Evolutionary conservation across 2,888 invertebrate species (phyloP).

Genomic region (Orthosia cruda): DNA sequence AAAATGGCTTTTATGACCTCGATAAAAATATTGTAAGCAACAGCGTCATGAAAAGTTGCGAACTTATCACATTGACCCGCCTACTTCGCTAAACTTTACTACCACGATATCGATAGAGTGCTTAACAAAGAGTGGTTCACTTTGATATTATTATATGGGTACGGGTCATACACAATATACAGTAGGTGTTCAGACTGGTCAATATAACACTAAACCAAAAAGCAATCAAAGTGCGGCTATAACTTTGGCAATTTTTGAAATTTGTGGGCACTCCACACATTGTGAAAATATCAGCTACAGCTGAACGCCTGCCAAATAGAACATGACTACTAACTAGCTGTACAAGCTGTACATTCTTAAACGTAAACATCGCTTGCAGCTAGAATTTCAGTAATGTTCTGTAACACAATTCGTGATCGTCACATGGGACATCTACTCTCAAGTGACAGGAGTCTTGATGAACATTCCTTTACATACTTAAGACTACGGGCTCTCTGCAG

Average conservation of each 20-base stretch:
- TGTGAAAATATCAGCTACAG: not conserved
- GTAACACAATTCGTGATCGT: too few species aligned
- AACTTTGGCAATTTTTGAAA: not conserved
- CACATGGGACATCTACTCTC: too few species aligned
- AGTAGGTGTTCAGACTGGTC: too few species aligned
- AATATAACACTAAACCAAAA: too few species aligned
- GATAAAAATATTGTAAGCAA: not conserved
- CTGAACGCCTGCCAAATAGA: constrained; percentile 13
- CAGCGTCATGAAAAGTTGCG: constrained; percentile 1
- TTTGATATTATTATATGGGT: too few species aligned
- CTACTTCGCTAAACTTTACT: not conserved
- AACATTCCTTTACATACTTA: too few species aligned
- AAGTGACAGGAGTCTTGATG: too few species aligned
- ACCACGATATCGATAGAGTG: not conserved
- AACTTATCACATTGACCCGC: not conserved
- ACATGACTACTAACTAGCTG: constrained; percentile 20
- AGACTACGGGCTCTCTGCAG: not conserved
- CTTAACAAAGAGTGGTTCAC: not conserved
- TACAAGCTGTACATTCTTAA: constrained; percentile 21
- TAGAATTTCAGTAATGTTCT: constrained; percentile 3
- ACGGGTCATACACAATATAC: too few species aligned
- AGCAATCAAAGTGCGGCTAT: not conserved
- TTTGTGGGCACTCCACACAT: not conserved
- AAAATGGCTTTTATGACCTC: too few species aligned
- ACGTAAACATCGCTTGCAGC: constrained; percentile 5